Base-by-base conservation (phyloP, 2,797 vertebrate species). In the Selene dorsalis region DNA sequence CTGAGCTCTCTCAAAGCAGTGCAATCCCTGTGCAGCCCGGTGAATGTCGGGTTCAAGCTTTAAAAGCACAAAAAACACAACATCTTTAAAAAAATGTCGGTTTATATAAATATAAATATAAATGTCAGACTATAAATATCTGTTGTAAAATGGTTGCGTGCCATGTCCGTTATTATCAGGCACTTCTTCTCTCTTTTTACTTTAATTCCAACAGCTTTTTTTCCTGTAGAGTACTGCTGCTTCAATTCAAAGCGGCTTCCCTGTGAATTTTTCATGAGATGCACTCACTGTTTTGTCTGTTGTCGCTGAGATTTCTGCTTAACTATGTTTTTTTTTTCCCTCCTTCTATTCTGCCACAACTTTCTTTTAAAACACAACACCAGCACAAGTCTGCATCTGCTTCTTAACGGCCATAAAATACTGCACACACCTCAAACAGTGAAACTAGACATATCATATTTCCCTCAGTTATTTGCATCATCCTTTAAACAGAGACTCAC, bases 391-490 rank as follows among this genome's bases (percentile, higher is more conserved):
- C 35, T 47, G 48, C 61, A 32, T 50, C 43, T 48, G 28, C 28
- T 11, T 53, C 73, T 41, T 48, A 10, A n/a, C n/a, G 38, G 26
- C 18, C 35, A 35, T 4, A 66, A 50, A 39, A 24, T 13, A 53
- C 55, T 35, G 24, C 16, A 2, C 9, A 5, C 28, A n/a, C 30
- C 18, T 57, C n/a, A 18, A 2, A 38, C 55, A 52, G 12, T 2
- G 18, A 70, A 67, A 18, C 7, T 22, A 52, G 43, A 47, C 22
- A 12, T 22, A 30, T 68, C 28, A 0, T 58, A 17, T 64, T 79
- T 47, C 24, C 30, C 62, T 17, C 20, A 39, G 39, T 75, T 57
- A 55, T 70, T 73, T 80, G 45, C 32, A 32, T 66, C 50, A 41
- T 56, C 43, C 45, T 45, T 64, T 62, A 28, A 67, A 75, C 14